Percentiles rank a stretch among this genome's conserved stretches.
These are phyloP conservation scores for Drosophila navojoa DNA, from an alignment of 1,140 invertebrate genomes.

Conservation along the genomic window DNA sequence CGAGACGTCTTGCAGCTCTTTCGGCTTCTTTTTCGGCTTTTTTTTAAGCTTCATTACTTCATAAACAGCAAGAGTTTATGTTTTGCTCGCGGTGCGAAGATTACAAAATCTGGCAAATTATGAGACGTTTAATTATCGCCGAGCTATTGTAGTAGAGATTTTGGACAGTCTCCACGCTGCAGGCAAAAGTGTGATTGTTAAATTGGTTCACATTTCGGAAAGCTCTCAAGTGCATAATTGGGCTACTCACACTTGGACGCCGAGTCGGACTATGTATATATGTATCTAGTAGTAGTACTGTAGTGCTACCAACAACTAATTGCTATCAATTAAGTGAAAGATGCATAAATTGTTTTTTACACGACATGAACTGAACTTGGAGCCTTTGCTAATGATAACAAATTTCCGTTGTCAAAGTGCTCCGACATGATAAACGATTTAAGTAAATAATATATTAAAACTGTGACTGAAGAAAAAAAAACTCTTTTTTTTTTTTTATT, in stretches of 20 bases:
- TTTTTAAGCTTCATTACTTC: conserved; percentile 65
- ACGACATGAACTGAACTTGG: conserved; percentile 41
- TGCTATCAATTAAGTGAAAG: conserved; percentile 60
- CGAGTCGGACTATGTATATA: neutral
- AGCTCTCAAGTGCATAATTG: conserved; percentile 52
- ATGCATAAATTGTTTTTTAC: conserved; percentile 49
- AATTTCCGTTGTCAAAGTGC: conserved; percentile 11
- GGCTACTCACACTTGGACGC: conserved; percentile 4
- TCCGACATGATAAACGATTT: conserved; percentile 2
- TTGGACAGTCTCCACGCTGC: neutral
- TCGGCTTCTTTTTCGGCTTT: conserved; percentile 38
- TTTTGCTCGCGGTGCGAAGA: conserved; percentile 45
- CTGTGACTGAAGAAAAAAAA: too few species aligned
- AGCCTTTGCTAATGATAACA: conserved; percentile 2
- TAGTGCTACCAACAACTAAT: conserved; percentile 41
- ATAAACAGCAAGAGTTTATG: conserved; percentile 55
- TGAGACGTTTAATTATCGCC: conserved; percentile 57
- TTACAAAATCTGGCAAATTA: conserved; percentile 66
- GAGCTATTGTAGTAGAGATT: conserved; percentile 19
- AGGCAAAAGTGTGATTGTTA: conserved; percentile 12
- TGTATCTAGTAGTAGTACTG: too few species aligned
- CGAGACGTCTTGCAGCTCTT: conserved; percentile 4
- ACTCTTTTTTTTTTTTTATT: too few species aligned
- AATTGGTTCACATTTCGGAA: conserved; percentile 23
- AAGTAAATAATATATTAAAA: neutral